phyloP scores from a whole-genome alignment of 2,113 vertebrate species.

The Paramisgurnus dabryanus region DNA sequence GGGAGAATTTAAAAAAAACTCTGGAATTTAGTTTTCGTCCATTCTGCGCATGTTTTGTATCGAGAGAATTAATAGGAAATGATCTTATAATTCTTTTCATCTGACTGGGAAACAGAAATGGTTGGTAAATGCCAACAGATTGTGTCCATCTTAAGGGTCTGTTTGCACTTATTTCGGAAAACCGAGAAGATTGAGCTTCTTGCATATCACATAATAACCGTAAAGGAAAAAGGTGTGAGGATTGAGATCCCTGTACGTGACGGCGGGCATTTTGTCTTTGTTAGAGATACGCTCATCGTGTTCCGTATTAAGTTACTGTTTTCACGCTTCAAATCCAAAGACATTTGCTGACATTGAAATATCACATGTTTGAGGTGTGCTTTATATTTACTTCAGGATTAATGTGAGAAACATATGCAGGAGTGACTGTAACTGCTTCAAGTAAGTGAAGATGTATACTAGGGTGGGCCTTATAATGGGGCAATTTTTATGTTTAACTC shows the following conservation, averaged over 20 bases:
- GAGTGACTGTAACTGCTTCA: background rate
- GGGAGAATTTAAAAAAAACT: conserved; percentile 14
- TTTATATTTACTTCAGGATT: too few relatives aligned
- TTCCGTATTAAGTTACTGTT: conserved; percentile 48
- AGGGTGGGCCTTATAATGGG: too few relatives aligned
- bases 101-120: conserved; percentile 25
- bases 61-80: conserved; percentile 40
- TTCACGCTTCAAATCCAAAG: conserved; percentile 18
- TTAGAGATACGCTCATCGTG: conserved; percentile 45
- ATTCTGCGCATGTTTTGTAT: conserved; percentile 19
- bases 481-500: too few relatives aligned
- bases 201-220: conserved; percentile 37
- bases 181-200: conserved; percentile 32
- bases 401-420: too few relatives aligned
- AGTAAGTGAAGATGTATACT: too few relatives aligned
- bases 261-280: conserved; percentile 35
- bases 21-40: conserved; percentile 8
- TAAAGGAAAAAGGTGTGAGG: background rate
- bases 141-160: conserved; percentile 39
- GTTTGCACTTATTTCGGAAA: conserved; percentile 46
- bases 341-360: conserved; percentile 2
- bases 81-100: conserved; percentile 52
- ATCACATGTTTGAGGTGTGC: background rate
- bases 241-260: conserved; percentile 14
- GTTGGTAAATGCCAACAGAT: conserved; percentile 47